These are phyloP conservation scores for Rhopilema esculentum DNA, from an alignment of 30 jellyfish, hydroid and myxozoan species.

Conservation along the genomic window DNA sequence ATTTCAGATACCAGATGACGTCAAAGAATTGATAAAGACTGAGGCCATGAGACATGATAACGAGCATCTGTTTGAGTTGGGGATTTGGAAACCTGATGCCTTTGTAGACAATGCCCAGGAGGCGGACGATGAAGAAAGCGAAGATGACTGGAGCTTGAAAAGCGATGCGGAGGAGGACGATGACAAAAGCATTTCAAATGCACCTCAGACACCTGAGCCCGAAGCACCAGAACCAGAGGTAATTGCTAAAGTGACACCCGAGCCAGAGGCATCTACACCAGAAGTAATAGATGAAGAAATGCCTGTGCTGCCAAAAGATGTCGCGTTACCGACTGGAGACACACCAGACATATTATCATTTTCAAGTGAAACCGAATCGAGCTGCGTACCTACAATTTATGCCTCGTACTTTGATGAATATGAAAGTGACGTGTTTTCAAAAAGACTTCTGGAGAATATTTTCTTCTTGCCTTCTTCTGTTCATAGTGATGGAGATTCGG, in stretches of 20 bases:
- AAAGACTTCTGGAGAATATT: slow-evolving; percentile 3
- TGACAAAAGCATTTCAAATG: neutral
- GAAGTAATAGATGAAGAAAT: neutral
- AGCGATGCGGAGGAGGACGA: slow-evolving; percentile 38
- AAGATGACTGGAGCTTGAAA: slow-evolving; percentile 58
- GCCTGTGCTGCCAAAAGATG: slow-evolving; percentile 11
- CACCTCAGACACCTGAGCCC: neutral
- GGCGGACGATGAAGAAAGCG: slow-evolving; percentile 66
- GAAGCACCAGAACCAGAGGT: neutral
- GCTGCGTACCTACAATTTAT: slow-evolving; percentile 13
- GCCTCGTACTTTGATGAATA: slow-evolving; percentile 73
- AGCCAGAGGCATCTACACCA: neutral
- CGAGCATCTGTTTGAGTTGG: slow-evolving; percentile 45
- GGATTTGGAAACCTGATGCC: slow-evolving; percentile 65
- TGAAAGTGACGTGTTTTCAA: slow-evolving; percentile 58
- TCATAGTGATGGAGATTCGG: slow-evolving; percentile 67
- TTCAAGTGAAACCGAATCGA: slow-evolving; percentile 40
- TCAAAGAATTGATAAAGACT: slow-evolving; percentile 29
- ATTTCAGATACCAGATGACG: slow-evolving; percentile 59
- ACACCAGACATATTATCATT: slow-evolving; percentile 50
- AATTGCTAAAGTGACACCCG: neutral
- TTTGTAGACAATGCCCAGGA: slow-evolving; percentile 14
- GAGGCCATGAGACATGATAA: neutral
- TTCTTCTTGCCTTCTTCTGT: slow-evolving; percentile 45
- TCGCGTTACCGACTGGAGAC: slow-evolving; percentile 46